Base-by-base conservation (phyloP, 2,113 vertebrate genomes). In the Macrotis lagotis region DNA sequence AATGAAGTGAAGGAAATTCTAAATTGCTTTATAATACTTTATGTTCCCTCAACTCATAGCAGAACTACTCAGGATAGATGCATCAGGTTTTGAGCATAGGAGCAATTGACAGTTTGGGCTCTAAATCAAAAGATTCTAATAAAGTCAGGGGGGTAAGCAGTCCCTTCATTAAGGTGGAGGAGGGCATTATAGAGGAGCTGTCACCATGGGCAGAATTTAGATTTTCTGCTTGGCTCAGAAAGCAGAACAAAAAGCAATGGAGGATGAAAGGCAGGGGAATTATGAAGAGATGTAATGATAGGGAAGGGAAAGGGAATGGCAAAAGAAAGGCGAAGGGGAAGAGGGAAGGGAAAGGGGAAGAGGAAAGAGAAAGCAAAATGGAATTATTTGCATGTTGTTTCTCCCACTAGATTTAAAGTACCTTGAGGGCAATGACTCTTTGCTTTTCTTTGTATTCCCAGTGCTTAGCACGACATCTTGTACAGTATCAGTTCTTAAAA, bases 21-120 rank as follows among this genome's bases (percentile, higher is more conserved):
- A 90, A 52, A 91, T 51, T 92, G 88, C 92, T 92, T 92, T 51
- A 59, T 52, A 92, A 93, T 50, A 48, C 53, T n/a, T 92, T 94
- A 51, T 47, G 24, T 92, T 51, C 37, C 52, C 51, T 48, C 49
- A 89, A 47, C 47, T 83, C 51, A 0, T 31, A 48, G n/a, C n/a
- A 48, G 50, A 48, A 50, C 92, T 16, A 66, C n/a, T 44, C 16
- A 51, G 50, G 90, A 44, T 1, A 0, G 52, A 11, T 5, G 59
- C 51, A 28, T n/a, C 22, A 14, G 37, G 48, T 51, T 88, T 92
- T 12, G 24, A 91, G 31, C 48, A 48, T 3, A 66, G 47, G 91
- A n/a, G 83, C 47, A 1, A 12, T 22, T 44, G 24, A 10, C 0
- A 26, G 26, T 12, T 12, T 53, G n/a, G 28, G n/a, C 28, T n/a